Conservation (phyloP, 2,888 invertebrate species). For the Ashinkailepas kermadecensis region DNA sequence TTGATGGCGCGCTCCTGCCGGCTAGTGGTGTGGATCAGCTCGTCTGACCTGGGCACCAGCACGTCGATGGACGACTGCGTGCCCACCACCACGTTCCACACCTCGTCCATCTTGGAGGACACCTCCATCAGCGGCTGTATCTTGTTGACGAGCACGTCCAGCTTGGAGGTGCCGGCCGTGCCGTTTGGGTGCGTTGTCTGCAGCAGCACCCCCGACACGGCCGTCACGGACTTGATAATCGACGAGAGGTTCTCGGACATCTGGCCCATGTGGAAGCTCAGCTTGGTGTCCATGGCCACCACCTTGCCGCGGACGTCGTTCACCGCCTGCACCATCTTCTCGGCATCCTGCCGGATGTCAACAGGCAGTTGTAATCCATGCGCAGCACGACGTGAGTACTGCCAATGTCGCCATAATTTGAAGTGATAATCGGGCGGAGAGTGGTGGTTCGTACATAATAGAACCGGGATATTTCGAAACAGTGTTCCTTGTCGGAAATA, state of each 20-base stretch:
- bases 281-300: conserved; percentile 66
- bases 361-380: too few species aligned
- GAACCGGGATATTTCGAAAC: too few species aligned
- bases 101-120: conserved; percentile 83
- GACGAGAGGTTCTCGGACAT: conserved; percentile 74
- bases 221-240: conserved; percentile 66
- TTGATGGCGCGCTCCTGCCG: conserved; percentile 78
- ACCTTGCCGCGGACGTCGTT: conserved; percentile 70
- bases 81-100: conserved; percentile 82
- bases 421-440: too few species aligned
- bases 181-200: conserved; percentile 11
- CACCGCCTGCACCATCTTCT: conserved; percentile 38
- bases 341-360: neutral
- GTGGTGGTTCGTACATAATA: too few species aligned
- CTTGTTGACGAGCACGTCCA: conserved; percentile 70
- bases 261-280: conserved; percentile 75
- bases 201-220: conserved; percentile 39
- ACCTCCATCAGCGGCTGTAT: conserved; percentile 77
- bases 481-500: too few species aligned
- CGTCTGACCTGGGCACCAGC: conserved; percentile 76
- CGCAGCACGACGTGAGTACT: too few species aligned
- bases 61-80: conserved; percentile 81
- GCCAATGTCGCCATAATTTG: too few species aligned
- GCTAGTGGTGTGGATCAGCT: conserved; percentile 73
- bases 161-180: conserved; percentile 52